Percentiles rank a stretch among this genome's conserved stretches.
phyloP scores from a whole-genome alignment of 2,113 vertebrate genomes.

The Campylomormyrus tamandua region DNA sequence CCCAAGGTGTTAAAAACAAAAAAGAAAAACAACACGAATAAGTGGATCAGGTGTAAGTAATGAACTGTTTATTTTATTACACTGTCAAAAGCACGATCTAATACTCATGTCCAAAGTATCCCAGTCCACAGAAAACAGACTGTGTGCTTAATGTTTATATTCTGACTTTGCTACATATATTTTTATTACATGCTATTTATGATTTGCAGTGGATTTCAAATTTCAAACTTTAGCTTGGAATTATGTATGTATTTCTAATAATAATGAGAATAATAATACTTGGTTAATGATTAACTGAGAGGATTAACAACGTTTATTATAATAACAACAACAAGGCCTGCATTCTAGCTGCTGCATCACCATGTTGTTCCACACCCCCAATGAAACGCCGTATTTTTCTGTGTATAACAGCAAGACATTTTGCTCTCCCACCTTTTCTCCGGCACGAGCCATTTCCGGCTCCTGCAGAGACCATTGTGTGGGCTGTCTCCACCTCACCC shows the following conservation, averaged over 20 bases:
- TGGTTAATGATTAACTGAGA: background rate
- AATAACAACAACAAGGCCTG: background rate
- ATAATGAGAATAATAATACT: background rate
- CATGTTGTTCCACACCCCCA: background rate
- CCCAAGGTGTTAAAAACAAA: slow-evolving; percentile 38
- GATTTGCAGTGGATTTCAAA: background rate
- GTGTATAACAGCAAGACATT: background rate
- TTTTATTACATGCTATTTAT: background rate
- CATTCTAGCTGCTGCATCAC: background rate
- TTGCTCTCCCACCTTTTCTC: background rate
- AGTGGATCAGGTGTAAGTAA: slow-evolving; percentile 30
- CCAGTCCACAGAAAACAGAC: background rate
- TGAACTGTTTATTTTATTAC: slow-evolving; percentile 39
- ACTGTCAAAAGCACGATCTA: slow-evolving; percentile 42
- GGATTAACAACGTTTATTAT: background rate
- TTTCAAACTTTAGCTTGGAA: background rate
- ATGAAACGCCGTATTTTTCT: background rate
- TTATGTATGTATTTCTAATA: background rate
- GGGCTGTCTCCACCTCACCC: slow-evolving; percentile 8
- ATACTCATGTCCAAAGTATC: slow-evolving; percentile 21
- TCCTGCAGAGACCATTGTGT: slow-evolving; percentile 11
- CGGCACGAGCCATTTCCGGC: background rate
- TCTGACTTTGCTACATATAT: background rate
- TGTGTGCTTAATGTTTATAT: background rate
- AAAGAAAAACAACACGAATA: slow-evolving; percentile 43